Conservation (phyloP, 2,888 invertebrate species). For the Tenthredo notha region DNA sequence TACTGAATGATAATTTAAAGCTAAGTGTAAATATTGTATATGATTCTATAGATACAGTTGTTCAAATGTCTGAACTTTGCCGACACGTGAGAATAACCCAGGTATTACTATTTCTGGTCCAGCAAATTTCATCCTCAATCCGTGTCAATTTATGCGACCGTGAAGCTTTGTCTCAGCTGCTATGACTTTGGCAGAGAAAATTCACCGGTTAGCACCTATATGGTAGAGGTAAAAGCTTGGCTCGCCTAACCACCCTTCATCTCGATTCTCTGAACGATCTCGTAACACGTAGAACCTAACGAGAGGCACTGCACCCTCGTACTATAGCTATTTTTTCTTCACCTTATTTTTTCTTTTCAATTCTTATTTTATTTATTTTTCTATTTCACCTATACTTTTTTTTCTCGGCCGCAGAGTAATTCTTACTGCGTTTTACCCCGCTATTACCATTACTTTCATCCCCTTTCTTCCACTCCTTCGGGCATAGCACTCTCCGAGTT, state of each 20-base stretch:
- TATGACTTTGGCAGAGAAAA: conserved; percentile 66
- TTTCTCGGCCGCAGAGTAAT: conserved; percentile 45
- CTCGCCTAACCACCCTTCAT: neutral
- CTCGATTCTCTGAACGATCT: conserved; percentile 38
- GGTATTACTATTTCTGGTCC: neutral
- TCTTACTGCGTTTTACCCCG: conserved; percentile 50
- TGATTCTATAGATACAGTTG: neutral
- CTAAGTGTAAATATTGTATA: neutral
- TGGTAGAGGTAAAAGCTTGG: conserved; percentile 22
- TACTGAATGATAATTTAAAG: neutral
- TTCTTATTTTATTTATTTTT: conserved; percentile 38
- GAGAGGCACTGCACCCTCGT: neutral
- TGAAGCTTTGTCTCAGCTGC: conserved; percentile 46
- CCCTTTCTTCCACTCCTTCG: conserved; percentile 47
- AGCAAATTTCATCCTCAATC: conserved; percentile 45
- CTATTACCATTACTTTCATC: conserved; percentile 52
- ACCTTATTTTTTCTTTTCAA: neutral
- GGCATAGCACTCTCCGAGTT: conserved; percentile 49
- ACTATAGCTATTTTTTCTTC: neutral
- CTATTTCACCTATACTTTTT: conserved; percentile 16
- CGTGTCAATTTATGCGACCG: conserved; percentile 5
- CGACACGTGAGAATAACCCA: neutral
- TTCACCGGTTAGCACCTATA: conserved; percentile 58
- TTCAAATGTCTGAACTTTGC: neutral
- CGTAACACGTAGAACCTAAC: conserved; percentile 40